Percentiles rank a stretch among this genome's conserved stretches.
Conservation (phyloP, 2,888 invertebrate genomes). For the Crocallis elinguaria region DNA sequence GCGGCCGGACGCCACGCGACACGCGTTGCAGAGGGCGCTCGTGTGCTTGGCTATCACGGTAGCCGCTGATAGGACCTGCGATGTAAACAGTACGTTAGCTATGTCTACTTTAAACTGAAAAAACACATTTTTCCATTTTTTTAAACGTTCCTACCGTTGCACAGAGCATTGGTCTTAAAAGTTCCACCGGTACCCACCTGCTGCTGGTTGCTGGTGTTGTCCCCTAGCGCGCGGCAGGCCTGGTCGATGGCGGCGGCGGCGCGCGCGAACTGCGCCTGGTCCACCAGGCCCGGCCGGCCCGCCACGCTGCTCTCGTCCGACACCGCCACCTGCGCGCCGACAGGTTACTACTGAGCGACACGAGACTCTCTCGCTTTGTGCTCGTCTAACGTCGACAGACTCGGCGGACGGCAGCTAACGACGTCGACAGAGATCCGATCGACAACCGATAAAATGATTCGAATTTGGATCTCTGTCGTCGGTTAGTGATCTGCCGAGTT, state of each 20-base stretch:
- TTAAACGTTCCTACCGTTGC: no score
- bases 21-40: conserved; percentile 97
- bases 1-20: conserved; percentile 95
- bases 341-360: not conserved
- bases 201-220: conserved; percentile 89
- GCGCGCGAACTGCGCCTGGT: conserved; percentile 94
- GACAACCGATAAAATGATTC: no score
- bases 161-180: not conserved
- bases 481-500: no score
- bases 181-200: conserved; percentile 71
- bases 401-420: no score
- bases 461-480: no score
- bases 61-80: conserved; percentile 93
- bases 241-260: conserved; percentile 95
- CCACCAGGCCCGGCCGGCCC: conserved; percentile 94
- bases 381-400: no score
- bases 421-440: no score
- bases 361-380: no score
- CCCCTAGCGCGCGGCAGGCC: conserved; percentile 92
- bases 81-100: no score
- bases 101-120: no score
- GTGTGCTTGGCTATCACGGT: conserved; percentile 98
- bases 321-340: conserved; percentile 89
- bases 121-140: no score
- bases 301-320: conserved; percentile 95